phyloP scores from a whole-genome alignment of 30 jellyfish, hydroid and myxozoan genomes.

The Haliclystus octoradiatus region DNA sequence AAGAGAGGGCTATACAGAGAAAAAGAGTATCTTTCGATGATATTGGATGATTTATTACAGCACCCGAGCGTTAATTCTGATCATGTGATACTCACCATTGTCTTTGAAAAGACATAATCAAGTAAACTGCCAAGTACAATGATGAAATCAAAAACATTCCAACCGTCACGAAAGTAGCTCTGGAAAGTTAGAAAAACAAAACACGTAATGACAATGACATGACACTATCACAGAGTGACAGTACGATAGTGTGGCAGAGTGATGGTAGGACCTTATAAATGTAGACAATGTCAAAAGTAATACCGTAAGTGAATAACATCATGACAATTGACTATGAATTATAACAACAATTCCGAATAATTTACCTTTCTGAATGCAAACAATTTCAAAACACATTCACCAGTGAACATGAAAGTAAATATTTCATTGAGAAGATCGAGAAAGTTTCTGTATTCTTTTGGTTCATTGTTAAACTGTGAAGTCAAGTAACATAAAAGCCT shows the following conservation, averaged over 20 bases:
- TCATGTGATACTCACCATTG: conserved; percentile 57
- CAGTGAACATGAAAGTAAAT: conserved; percentile 94
- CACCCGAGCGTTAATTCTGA: too few relatives aligned
- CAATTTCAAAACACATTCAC: conserved; percentile 79
- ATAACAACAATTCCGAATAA: not conserved
- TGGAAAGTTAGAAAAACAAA: too few relatives aligned
- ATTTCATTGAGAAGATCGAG: conserved; percentile 82
- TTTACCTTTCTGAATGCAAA: conserved; percentile 97
- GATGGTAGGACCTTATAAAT: too few relatives aligned
- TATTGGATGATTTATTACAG: too few relatives aligned
- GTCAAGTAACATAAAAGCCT: too few relatives aligned
- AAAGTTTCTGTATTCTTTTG: conserved; percentile 47
- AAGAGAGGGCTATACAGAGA: too few relatives aligned
- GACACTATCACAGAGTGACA: too few relatives aligned
- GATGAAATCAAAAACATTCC: conserved; percentile 98
- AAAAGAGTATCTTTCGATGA: too few relatives aligned
- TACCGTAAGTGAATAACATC: not conserved
- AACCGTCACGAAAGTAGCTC: conserved; percentile 98
- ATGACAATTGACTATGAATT: not conserved
- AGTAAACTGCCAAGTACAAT: conserved; percentile 94
- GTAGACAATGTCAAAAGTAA: too few relatives aligned
- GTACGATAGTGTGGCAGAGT: too few relatives aligned
- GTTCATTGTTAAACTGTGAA: conserved; percentile 71
- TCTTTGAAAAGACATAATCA: conserved; percentile 72
- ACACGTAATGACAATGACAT: too few relatives aligned